Evolutionary conservation across 2,113 vertebrate species (phyloP).

Genomic region (Corapipo altera): DNA sequence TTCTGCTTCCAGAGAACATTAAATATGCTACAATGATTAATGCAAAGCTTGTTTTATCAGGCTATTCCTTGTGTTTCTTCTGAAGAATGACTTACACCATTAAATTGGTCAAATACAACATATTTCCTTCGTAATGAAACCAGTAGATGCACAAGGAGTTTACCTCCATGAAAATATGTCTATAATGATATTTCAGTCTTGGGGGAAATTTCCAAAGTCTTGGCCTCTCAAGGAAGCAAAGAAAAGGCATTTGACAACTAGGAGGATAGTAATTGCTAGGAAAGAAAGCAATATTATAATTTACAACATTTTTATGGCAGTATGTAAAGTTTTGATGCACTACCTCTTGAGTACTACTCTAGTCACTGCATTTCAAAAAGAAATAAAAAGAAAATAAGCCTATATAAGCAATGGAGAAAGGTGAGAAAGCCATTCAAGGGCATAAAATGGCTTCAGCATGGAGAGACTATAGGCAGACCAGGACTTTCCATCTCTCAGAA

Average conservation of each 20-base stretch:
- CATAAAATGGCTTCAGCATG: background rate
- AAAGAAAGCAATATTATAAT: background rate
- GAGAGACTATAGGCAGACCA: background rate
- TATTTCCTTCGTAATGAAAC: background rate
- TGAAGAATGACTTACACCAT: background rate
- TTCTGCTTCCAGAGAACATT: background rate
- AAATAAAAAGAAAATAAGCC: background rate
- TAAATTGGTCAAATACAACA: background rate
- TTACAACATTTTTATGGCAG: background rate
- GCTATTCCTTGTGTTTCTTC: background rate
- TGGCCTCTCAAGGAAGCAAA: background rate
- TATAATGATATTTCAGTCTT: background rate
- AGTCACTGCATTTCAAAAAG: background rate
- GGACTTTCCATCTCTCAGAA: background rate
- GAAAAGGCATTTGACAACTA: background rate
- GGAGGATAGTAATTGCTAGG: background rate
- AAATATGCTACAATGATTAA: background rate
- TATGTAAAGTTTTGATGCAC: background rate
- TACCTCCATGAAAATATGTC: background rate
- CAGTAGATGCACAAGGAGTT: background rate
- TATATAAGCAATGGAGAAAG: background rate
- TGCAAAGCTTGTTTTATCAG: background rate
- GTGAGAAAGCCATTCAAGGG: background rate
- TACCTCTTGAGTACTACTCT: background rate
- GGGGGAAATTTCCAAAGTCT: background rate